Conservation (phyloP, 1,140 invertebrate species). For the Ptiloglossa arizonensis region DNA sequence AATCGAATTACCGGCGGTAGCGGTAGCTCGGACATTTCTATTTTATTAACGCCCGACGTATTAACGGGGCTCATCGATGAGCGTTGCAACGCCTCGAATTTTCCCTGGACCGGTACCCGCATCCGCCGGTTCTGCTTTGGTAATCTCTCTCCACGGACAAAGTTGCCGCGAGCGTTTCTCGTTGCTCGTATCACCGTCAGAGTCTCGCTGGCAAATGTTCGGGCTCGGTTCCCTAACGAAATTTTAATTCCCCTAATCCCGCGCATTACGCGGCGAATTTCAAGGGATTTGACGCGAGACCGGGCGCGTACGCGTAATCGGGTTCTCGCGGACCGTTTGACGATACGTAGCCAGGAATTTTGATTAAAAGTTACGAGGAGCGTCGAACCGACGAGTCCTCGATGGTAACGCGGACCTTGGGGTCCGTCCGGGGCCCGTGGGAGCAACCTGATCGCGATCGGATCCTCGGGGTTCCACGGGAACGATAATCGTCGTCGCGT, state of each 20-base stretch:
- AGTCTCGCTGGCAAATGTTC: slow-evolving; percentile 1
- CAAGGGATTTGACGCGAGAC: background rate
- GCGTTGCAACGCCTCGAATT: slow-evolving; percentile 16
- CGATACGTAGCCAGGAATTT: background rate
- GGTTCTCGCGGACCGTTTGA: background rate
- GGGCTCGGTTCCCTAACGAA: background rate
- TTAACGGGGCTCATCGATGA: slow-evolving; percentile 35
- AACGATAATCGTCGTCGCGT: slow-evolving; percentile 24
- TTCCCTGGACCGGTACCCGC: too few species aligned
- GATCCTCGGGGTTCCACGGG: background rate
- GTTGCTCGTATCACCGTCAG: background rate
- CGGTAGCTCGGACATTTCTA: slow-evolving; percentile 11
- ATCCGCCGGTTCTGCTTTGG: too few species aligned
- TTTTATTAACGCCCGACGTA: slow-evolving; percentile 43
- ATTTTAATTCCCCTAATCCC: slow-evolving; percentile 35
- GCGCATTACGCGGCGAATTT: background rate
- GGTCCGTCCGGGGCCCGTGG: too few species aligned
- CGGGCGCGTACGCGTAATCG: background rate
- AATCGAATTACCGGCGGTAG: slow-evolving; percentile 16
- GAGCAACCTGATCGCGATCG: too few species aligned
- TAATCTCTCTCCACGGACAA: too few species aligned
- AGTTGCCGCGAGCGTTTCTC: too few species aligned
- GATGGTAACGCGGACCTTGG: too few species aligned
- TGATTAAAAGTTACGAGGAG: slow-evolving; percentile 30
- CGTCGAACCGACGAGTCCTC: too few species aligned